Evolutionary conservation across 2,888 invertebrate species (phyloP).

Genomic region (Ditula angustiorana): DNA sequence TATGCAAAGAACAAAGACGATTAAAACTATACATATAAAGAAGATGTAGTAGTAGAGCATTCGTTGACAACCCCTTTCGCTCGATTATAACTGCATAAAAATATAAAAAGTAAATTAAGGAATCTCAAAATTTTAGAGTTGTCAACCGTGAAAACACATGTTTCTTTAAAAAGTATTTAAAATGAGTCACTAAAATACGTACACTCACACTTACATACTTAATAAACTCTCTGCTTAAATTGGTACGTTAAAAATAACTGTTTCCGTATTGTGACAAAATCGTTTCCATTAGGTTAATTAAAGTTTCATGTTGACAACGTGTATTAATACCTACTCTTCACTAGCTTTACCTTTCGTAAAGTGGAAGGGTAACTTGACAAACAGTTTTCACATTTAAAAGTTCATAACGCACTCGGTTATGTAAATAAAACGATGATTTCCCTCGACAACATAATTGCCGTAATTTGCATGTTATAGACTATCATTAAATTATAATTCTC

Average conservation of each 20-base stretch:
- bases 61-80: too few relatives aligned
- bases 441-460: conserved; percentile 28
- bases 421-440: conserved; percentile 36
- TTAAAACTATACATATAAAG: too few relatives aligned
- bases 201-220: too few relatives aligned
- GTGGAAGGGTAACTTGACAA: background rate
- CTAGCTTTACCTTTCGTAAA: background rate
- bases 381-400: conserved; percentile 19
- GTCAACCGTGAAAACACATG: background rate
- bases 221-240: too few relatives aligned
- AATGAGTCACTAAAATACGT: too few relatives aligned
- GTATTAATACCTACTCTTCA: background rate
- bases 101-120: too few relatives aligned
- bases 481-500: conserved; percentile 35
- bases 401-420: conserved; percentile 27
- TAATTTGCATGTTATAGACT: conserved; percentile 40
- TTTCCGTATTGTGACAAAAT: background rate
- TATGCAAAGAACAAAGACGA: too few relatives aligned
- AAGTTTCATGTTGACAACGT: background rate
- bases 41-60: too few relatives aligned
- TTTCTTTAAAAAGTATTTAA: too few relatives aligned
- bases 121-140: too few relatives aligned
- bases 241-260: background rate
- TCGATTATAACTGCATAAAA: too few relatives aligned
- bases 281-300: background rate